phyloP scores from a whole-genome alignment of 2,888 invertebrate genomes.

The Drosophila multiciliata region DNA sequence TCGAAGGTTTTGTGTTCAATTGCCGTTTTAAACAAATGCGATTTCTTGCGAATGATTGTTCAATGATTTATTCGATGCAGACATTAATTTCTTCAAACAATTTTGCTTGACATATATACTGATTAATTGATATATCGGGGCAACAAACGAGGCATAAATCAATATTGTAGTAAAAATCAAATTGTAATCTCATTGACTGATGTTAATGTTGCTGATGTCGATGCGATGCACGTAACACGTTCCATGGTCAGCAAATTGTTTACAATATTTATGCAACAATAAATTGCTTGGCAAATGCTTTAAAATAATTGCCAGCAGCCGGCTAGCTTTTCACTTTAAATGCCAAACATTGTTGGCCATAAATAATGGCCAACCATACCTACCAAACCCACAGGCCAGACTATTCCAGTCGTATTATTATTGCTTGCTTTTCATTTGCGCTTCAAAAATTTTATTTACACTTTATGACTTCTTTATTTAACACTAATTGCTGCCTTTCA shows the following conservation, averaged over 20 bases:
- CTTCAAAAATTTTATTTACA: slow-evolving; percentile 70
- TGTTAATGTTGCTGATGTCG: slow-evolving; percentile 18
- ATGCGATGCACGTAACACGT: slow-evolving; percentile 3
- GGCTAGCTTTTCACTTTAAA: slow-evolving; percentile 53
- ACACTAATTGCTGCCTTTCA: slow-evolving; percentile 71
- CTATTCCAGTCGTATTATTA: slow-evolving; percentile 29
- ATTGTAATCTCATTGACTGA: slow-evolving; percentile 20
- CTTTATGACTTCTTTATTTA: slow-evolving; percentile 78
- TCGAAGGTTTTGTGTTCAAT: not conserved
- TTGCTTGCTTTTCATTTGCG: slow-evolving; percentile 67
- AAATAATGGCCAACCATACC: slow-evolving; percentile 58
- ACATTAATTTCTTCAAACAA: slow-evolving; percentile 27
- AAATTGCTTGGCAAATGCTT: slow-evolving; percentile 63
- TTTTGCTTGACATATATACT: slow-evolving; percentile 31
- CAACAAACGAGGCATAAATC: slow-evolving; percentile 47
- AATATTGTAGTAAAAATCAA: slow-evolving; percentile 38
- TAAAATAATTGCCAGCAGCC: slow-evolving; percentile 60
- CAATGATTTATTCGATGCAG: slow-evolving; percentile 23
- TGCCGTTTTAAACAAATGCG: not conserved
- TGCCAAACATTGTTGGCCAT: slow-evolving; percentile 63
- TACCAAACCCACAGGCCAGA: not conserved
- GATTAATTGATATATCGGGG: slow-evolving; percentile 62
- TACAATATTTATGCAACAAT: slow-evolving; percentile 60
- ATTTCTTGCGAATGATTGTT: slow-evolving; percentile 4
- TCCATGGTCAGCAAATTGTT: slow-evolving; percentile 36